These are phyloP conservation scores for Scaptomyza parva DNA, from an alignment of 2,888 invertebrate species.

Conservation along the genomic window DNA sequence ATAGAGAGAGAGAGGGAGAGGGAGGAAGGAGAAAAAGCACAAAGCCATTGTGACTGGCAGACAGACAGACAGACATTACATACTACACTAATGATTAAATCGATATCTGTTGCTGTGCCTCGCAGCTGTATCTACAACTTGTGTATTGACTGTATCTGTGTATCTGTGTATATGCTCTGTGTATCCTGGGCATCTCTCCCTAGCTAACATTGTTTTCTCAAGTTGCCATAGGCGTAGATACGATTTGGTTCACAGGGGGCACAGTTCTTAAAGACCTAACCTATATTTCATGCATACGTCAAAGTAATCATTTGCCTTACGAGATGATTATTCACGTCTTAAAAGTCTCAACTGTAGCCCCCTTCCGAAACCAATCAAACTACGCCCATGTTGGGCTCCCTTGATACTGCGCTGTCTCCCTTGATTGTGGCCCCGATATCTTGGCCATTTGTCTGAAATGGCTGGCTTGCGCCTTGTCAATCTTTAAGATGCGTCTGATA, in stretches of 20 bases:
- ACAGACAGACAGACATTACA: conserved; percentile 1
- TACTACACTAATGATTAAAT: conserved; percentile 73
- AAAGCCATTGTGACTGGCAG: conserved; percentile 21
- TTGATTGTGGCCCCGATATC: conserved; percentile 16
- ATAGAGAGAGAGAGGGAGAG: background rate
- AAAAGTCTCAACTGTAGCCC: too few relatives aligned
- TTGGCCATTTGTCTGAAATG: conserved; percentile 42
- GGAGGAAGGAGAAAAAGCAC: too few relatives aligned
- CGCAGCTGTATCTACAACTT: conserved; percentile 14
- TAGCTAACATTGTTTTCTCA: conserved; percentile 36
- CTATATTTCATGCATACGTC: too few relatives aligned
- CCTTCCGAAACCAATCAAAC: too few relatives aligned
- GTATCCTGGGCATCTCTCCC: too few relatives aligned
- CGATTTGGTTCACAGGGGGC: too few relatives aligned
- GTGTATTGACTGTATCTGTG: conserved; percentile 14
- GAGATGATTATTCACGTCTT: too few relatives aligned
- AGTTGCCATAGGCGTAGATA: conserved; percentile 3
- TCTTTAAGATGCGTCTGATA: conserved; percentile 43
- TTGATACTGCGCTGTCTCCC: conserved; percentile 9
- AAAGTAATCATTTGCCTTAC: too few relatives aligned
- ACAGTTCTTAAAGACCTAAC: too few relatives aligned
- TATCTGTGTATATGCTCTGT: conserved; percentile 45
- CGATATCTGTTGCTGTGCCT: conserved; percentile 58
- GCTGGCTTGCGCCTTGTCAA: conserved; percentile 46
- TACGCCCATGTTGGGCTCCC: background rate